These are phyloP conservation scores for Hydrochoerus hydrochaeris DNA, from an alignment of 2,113 vertebrate species.

Conservation along the genomic window DNA sequence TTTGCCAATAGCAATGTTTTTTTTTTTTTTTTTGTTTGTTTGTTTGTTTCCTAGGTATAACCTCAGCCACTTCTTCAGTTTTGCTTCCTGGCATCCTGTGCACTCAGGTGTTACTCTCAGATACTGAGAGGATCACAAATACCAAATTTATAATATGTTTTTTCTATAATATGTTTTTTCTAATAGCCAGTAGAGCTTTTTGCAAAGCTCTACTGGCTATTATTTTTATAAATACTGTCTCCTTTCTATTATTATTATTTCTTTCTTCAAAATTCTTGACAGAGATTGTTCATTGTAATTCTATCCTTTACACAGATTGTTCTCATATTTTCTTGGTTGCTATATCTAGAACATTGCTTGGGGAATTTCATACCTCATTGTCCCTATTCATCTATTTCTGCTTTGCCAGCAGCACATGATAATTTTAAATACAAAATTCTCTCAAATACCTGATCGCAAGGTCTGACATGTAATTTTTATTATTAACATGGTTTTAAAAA, in stretches of 20 bases:
- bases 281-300: background rate
- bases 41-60: fast-evolving
- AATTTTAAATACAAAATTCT: constrained; percentile 53
- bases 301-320: background rate
- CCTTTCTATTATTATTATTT: background rate
- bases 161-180: no score
- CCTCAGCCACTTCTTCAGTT: background rate
- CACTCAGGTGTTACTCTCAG: background rate
- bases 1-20: background rate
- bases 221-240: background rate
- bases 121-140: background rate
- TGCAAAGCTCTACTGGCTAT: background rate
- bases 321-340: background rate
- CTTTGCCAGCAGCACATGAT: background rate
- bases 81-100: background rate
- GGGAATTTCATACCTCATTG: constrained; percentile 13
- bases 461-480: constrained; percentile 3
- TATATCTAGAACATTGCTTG: background rate
- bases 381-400: constrained; percentile 39
- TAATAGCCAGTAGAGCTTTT: no score
- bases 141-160: background rate
- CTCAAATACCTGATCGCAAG: constrained; percentile 13
- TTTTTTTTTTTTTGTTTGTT: background rate
- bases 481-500: constrained; percentile 31
- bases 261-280: background rate